phyloP scores from a whole-genome alignment of 2,797 vertebrate species.

The Anguilla obscura region DNA sequence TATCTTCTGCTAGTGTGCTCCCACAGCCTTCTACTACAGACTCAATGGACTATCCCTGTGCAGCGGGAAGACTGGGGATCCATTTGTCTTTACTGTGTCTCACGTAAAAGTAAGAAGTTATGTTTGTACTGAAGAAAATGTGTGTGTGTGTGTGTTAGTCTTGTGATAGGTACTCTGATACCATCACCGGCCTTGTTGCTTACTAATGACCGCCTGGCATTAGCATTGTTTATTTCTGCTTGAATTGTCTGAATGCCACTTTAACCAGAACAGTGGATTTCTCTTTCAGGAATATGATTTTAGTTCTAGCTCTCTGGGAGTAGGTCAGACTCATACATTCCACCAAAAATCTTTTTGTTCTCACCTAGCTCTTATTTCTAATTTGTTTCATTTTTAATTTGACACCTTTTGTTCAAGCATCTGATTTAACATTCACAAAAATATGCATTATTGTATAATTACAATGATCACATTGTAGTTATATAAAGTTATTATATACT shows the following conservation, averaged over 20 bases:
- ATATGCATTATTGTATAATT: background rate
- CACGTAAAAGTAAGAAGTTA: background rate
- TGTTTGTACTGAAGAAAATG: background rate
- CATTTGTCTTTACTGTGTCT: background rate
- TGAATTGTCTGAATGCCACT: constrained; percentile 13
- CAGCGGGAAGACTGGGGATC: background rate
- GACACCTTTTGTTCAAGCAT: background rate
- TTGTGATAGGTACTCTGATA: background rate
- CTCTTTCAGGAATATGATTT: background rate
- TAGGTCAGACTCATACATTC: background rate
- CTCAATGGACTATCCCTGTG: background rate
- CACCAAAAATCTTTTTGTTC: background rate
- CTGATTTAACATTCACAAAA: background rate
- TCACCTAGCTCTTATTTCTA: background rate
- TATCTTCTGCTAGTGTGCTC: background rate
- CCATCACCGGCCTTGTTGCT: background rate
- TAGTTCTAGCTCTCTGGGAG: background rate
- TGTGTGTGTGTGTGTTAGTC: background rate
- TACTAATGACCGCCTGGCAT: background rate
- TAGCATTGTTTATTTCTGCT: constrained; percentile 9
- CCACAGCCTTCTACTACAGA: background rate
- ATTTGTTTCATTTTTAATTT: background rate
- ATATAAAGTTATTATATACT: no score
- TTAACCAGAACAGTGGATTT: background rate
- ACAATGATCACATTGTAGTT: no score